These are phyloP conservation scores for Phalloptychus januarius DNA, from an alignment of 2,797 vertebrate species.

Conservation along the genomic window DNA sequence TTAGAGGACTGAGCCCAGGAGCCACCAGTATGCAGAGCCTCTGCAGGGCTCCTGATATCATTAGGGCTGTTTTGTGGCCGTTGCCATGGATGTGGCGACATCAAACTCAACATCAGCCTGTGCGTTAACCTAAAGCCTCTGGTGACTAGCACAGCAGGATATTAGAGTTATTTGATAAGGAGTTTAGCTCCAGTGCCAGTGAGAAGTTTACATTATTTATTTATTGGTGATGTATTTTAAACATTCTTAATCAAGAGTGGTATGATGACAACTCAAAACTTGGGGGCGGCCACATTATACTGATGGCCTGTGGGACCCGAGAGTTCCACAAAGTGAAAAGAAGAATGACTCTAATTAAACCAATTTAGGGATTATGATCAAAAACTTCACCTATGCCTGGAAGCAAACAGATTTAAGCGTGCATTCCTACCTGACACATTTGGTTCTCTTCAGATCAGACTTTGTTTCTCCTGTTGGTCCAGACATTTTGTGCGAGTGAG, in stretches of 20 bases:
- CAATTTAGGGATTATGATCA: neutral
- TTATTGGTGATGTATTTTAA: neutral
- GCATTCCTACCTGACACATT: too few relatives aligned
- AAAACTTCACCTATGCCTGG: neutral
- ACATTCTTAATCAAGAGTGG: neutral
- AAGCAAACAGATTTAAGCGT: neutral
- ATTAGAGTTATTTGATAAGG: constrained; percentile 19
- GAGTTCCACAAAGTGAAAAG: neutral
- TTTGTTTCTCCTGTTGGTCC: too few relatives aligned
- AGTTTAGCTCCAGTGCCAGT: constrained; percentile 10
- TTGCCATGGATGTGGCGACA: constrained; percentile 69
- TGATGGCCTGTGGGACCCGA: neutral
- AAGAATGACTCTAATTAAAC: neutral
- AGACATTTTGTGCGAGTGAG: too few relatives aligned
- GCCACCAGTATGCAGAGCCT: constrained; percentile 41
- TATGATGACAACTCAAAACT: neutral
- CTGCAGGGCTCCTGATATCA: constrained; percentile 66
- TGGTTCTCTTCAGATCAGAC: too few relatives aligned
- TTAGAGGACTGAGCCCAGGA: constrained; percentile 43
- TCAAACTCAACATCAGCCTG: constrained; percentile 48
- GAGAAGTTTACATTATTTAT: neutral
- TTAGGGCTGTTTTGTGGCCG: constrained; percentile 73
- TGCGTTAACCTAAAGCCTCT: constrained; percentile 49
- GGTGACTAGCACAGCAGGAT: constrained; percentile 40
- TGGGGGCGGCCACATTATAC: neutral